A percentile compares a stretch with the other conserved stretches of the same genome.
Conservation (phyloP, 2,888 invertebrate species). For the Cremastobaeus sp. region DNA sequence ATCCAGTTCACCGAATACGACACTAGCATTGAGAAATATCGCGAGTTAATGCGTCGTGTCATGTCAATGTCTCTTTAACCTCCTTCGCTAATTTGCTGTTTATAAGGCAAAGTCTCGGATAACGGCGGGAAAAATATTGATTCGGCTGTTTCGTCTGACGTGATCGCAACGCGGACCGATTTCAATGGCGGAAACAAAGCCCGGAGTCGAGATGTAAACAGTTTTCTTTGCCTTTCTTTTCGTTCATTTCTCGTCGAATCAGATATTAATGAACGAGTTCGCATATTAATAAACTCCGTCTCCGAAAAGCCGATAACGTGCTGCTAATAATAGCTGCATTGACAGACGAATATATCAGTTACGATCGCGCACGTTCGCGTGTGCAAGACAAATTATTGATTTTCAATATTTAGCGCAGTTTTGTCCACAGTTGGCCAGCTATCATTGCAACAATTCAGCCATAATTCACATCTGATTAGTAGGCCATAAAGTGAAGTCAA, state of each 20-base stretch:
- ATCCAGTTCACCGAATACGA: slow-evolving; percentile 66
- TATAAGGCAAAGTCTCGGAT: slow-evolving; percentile 57
- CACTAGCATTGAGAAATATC: slow-evolving; percentile 73
- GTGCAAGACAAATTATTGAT: slow-evolving; percentile 25
- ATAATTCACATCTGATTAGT: slow-evolving; percentile 25
- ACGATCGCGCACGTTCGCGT: slow-evolving; percentile 7
- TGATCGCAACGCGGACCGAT: too few relatives aligned
- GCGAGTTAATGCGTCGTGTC: slow-evolving; percentile 73
- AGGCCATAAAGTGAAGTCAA: slow-evolving; percentile 18
- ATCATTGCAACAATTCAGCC: slow-evolving; percentile 16
- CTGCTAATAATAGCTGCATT: slow-evolving; percentile 18
- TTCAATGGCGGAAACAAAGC: too few relatives aligned
- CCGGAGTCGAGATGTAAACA: too few relatives aligned
- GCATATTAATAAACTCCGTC: slow-evolving; percentile 6
- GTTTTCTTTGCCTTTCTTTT: too few relatives aligned
- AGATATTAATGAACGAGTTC: too few relatives aligned
- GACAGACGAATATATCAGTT: slow-evolving; percentile 12
- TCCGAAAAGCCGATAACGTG: slow-evolving; percentile 11
- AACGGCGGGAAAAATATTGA: slow-evolving; percentile 29
- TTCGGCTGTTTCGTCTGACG: background rate
- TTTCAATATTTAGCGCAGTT: slow-evolving; percentile 30
- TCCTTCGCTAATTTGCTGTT: slow-evolving; percentile 56
- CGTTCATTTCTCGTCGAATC: too few relatives aligned
- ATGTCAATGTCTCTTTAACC: slow-evolving; percentile 73
- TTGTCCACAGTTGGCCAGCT: slow-evolving; percentile 10